phyloP scores from a whole-genome alignment of 1,140 invertebrate species.

The Saxidomus purpurata region DNA sequence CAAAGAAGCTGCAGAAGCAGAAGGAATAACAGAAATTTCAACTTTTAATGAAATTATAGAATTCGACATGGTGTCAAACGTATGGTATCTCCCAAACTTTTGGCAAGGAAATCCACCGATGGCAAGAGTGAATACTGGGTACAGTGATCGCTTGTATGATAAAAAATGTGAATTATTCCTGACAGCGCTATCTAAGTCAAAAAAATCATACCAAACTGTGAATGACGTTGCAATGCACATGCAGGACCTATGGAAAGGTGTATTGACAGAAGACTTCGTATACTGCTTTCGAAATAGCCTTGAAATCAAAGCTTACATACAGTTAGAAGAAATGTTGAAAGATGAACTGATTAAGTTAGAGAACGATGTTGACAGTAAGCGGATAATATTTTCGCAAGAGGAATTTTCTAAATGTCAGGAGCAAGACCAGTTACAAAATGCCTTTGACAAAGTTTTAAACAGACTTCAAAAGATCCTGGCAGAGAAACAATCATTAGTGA shows the following conservation, averaged over 20 bases:
- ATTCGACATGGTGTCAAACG: background rate
- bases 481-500: background rate
- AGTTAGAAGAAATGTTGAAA: background rate
- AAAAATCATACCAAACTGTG: background rate
- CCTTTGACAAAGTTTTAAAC: background rate
- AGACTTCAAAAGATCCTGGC: background rate
- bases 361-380: background rate
- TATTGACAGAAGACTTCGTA: background rate
- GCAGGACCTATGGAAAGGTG: background rate
- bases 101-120: background rate
- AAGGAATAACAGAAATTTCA: constrained; percentile 5
- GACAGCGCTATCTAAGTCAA: background rate
- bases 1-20: background rate
- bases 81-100: background rate
- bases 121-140: background rate
- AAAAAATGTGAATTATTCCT: background rate
- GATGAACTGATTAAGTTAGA: background rate
- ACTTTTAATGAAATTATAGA: background rate
- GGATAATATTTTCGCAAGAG: background rate
- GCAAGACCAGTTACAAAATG: background rate
- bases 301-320: background rate
- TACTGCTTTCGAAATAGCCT: background rate
- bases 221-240: background rate
- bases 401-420: background rate
- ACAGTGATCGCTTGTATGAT: background rate